These are phyloP conservation scores for Delphinapterus leucas DNA, from an alignment of 2,113 vertebrate genomes.

Conservation along the genomic window DNA sequence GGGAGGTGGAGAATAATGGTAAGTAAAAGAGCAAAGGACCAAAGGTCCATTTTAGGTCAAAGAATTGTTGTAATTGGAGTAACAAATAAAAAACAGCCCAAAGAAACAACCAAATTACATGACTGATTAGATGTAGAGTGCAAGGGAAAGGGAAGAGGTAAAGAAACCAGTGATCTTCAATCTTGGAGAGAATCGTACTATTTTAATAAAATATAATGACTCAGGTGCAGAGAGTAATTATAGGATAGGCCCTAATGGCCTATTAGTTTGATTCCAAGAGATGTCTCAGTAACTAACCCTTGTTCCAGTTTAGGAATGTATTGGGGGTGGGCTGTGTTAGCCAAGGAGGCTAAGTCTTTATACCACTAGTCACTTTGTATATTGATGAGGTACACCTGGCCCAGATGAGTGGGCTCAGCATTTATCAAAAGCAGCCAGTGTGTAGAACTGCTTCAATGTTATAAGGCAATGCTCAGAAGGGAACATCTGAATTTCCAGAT, in stretches of 20 bases:
- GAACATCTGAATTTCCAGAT: not conserved
- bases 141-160: not conserved
- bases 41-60: not conserved
- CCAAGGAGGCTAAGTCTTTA: not conserved
- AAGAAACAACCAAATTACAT: not conserved
- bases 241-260: not conserved
- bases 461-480: not conserved
- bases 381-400: not conserved
- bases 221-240: not conserved
- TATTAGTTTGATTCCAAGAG: not conserved
- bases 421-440: not conserved
- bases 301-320: not conserved
- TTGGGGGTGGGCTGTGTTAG: not conserved
- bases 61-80: not conserved
- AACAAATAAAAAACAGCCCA: not conserved
- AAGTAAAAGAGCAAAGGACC: not conserved
- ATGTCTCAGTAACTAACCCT: not conserved
- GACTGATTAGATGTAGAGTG: not conserved
- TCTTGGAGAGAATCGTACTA: not conserved
- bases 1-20: not conserved
- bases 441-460: not conserved
- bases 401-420: not conserved
- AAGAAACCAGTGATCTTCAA: not conserved
- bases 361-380: not conserved
- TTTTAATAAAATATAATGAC: not conserved